Conservation (phyloP, 2,113 vertebrate genomes). For the Gymnarchus niloticus region DNA sequence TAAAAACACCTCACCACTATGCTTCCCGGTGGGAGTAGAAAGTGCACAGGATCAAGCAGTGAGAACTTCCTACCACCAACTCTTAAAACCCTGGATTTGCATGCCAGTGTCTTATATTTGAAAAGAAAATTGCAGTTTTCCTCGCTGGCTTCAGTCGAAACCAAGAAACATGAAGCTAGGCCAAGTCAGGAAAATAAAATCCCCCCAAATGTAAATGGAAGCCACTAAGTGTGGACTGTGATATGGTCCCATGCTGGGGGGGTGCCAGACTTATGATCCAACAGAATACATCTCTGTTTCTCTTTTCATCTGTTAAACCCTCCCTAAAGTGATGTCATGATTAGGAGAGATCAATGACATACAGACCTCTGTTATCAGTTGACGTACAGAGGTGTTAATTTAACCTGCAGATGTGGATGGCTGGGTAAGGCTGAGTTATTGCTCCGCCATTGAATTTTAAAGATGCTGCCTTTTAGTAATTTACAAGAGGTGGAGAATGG, state of each 20-base stretch:
- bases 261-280: neutral
- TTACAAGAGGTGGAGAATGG: neutral
- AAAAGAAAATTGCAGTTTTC: slow-evolving; percentile 19
- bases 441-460: no score
- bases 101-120: slow-evolving; percentile 10
- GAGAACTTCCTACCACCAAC: neutral
- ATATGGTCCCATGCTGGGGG: no score
- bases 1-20: neutral
- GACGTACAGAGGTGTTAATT: neutral
- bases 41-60: neutral
- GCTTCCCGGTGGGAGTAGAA: neutral
- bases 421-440: neutral
- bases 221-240: neutral
- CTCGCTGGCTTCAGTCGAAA: neutral
- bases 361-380: neutral
- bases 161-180: neutral
- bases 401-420: no score
- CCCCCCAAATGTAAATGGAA: neutral
- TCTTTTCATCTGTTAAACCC: neutral
- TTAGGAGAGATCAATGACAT: neutral
- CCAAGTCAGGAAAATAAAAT: neutral
- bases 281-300: no score
- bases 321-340: neutral
- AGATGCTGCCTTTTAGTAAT: neutral
- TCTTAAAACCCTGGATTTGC: slow-evolving; percentile 4